Conservation (phyloP, 2,797 vertebrate genomes). For the Glyptemys insculpta region DNA sequence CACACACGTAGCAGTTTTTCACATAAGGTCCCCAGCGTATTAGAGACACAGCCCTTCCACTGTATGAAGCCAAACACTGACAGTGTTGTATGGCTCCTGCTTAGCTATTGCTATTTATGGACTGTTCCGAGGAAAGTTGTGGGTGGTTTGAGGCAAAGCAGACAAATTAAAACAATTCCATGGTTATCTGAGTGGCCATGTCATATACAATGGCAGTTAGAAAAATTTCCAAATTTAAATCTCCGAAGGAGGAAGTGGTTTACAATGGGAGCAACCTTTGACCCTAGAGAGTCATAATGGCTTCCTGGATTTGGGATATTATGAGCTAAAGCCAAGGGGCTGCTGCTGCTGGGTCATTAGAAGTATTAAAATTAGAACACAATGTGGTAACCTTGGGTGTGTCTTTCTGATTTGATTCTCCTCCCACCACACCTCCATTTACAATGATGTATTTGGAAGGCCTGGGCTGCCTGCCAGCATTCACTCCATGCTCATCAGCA, state of each 20-base stretch:
- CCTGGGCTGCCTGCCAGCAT: conserved; percentile 47
- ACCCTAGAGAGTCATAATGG: conserved; percentile 87
- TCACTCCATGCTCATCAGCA: background rate
- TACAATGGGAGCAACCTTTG: conserved; percentile 96
- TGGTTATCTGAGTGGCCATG: conserved; percentile 79
- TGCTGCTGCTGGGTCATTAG: conserved; percentile 59
- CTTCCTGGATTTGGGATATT: conserved; percentile 85
- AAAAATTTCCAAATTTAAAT: conserved; percentile 89
- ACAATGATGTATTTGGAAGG: conserved; percentile 73
- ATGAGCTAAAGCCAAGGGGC: conserved; percentile 76
- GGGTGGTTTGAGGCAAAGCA: conserved; percentile 55
- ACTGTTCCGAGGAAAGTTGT: conserved; percentile 69
- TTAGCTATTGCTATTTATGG: conserved; percentile 33
- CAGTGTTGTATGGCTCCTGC: conserved; percentile 26
- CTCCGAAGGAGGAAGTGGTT: conserved; percentile 90
- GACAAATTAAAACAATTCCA: conserved; percentile 78
- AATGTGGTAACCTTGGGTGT: conserved; percentile 87
- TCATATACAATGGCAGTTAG: conserved; percentile 80
- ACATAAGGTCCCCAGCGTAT: background rate
- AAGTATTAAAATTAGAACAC: conserved; percentile 97
- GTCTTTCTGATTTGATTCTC: conserved; percentile 68
- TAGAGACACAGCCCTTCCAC: conserved; percentile 10
- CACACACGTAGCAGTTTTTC: background rate
- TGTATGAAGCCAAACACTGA: conserved; percentile 40
- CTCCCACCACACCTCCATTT: conserved; percentile 72